Evolutionary conservation across 2,113 vertebrate species (phyloP).

Genomic region (Pachycephala philippinensis): DNA sequence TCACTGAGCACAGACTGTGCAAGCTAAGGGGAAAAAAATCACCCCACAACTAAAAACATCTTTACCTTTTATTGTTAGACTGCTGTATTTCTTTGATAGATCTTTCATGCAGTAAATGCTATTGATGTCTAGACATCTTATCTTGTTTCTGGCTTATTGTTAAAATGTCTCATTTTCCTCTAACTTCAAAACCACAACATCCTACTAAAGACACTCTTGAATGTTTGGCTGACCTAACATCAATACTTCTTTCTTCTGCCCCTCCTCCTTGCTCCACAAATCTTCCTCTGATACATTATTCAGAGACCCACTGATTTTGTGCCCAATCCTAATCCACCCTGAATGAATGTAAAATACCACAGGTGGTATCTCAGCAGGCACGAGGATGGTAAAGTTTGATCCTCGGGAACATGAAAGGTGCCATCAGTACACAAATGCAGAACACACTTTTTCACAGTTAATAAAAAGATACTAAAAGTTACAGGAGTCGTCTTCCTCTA

Average conservation of each 20-base stretch:
- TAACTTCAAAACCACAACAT: neutral
- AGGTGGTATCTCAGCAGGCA: neutral
- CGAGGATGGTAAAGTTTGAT: neutral
- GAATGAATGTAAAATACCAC: neutral
- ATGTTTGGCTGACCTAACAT: neutral
- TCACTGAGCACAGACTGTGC: neutral
- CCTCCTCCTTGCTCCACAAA: neutral
- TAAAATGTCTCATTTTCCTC: neutral
- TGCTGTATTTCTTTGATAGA: neutral
- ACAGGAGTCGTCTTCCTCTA: accelerated
- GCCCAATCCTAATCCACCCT: neutral
- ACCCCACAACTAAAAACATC: neutral
- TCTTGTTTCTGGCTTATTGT: conserved; percentile 6
- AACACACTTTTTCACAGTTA: neutral
- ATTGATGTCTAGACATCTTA: neutral
- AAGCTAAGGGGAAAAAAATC: neutral
- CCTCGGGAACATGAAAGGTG: neutral
- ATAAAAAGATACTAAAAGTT: neutral
- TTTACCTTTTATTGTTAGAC: neutral
- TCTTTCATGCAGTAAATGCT: neutral
- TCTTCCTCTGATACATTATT: neutral
- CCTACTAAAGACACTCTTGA: neutral
- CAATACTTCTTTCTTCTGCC: neutral
- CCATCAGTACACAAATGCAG: neutral
- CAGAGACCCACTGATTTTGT: neutral